Evolutionary conservation across 2,888 invertebrate species (phyloP), one percentile per base, ranked within the genome.

Genomic region (Drosophila histrio): DNA sequence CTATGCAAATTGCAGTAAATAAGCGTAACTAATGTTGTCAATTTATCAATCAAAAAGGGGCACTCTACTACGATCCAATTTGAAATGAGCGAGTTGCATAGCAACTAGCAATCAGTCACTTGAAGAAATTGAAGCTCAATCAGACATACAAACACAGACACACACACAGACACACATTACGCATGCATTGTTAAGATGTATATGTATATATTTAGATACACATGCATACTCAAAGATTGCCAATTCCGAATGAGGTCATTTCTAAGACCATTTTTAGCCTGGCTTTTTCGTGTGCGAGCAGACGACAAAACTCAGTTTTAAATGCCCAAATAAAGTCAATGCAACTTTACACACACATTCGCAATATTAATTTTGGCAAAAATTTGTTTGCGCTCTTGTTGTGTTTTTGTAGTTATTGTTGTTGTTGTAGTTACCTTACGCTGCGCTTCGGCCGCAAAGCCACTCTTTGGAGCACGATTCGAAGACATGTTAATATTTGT

Each of bases 391-490:
- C 22, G 30, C 47, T 60, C 36, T 54, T 26, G 28, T 9, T 24
- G 24, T 41, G 22, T 49, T 41, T 72, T 75, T 65, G n/a, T 57
- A 17, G 8, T 57, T 68, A 21, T 70, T 72, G 38, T 64, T 67
- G 56, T 43, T 61, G 53, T 58, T 50, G 57, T 82, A 89, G 94
- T 94, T 92, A 98, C 98, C 95, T 98, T 98, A 91, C 96, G 94
- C 93, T 98, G 98, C 54, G 98, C 97, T 92, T 98, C 98, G 63
- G 98, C 97, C 86, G 98, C 98, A 93, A 98, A 97, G 95, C 98
- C 98, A 81, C 92, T 91, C 87, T 92, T 92, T 83, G 92, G 89
- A 80, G 92, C 92, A 88, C 92, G 91, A 86, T 92, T 91, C 73
- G 89, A 89, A 75, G 92, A 91, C 92, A 92, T 92, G 87, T 89